These are phyloP conservation scores for Aphrocallistes beatrix DNA, from an alignment of 37 sponge, comb jelly and placozoan genomes.

Conservation along the genomic window DNA sequence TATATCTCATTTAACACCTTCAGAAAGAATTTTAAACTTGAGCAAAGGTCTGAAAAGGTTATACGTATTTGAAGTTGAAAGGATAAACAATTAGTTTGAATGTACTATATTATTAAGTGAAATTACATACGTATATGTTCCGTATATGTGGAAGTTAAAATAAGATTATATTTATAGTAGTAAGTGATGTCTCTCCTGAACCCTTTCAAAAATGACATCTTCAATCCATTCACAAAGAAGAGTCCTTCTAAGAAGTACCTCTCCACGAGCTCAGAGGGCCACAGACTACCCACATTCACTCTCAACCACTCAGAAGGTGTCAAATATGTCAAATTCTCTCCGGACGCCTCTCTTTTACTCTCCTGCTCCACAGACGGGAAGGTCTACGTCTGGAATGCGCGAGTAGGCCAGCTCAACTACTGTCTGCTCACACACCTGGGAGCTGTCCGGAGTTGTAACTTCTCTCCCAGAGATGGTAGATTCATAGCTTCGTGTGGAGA, in stretches of 20 bases:
- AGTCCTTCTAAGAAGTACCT: neutral
- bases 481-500: slow-evolving; percentile 23
- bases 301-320: slow-evolving; percentile 9
- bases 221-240: neutral
- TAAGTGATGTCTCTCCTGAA: neutral
- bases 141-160: too few relatives aligned
- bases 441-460: neutral
- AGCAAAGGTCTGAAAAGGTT: too few relatives aligned
- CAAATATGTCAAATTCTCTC: neutral
- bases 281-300: neutral
- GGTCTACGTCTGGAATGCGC: neutral
- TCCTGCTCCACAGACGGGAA: slow-evolving; percentile 15
- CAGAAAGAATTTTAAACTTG: too few relatives aligned
- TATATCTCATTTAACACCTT: too few relatives aligned
- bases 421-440: slow-evolving; percentile 12
- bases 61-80: too few relatives aligned
- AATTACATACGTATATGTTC: too few relatives aligned
- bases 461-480: neutral
- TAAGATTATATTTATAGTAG: too few relatives aligned
- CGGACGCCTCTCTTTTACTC: neutral
- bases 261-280: neutral
- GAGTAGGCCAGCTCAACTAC: slow-evolving; percentile 1
- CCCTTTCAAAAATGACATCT: neutral
- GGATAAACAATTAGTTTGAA: too few relatives aligned
- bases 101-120: too few relatives aligned